Base-by-base conservation (phyloP, 2,113 vertebrate species). In the Macquaria ambigua region DNA sequence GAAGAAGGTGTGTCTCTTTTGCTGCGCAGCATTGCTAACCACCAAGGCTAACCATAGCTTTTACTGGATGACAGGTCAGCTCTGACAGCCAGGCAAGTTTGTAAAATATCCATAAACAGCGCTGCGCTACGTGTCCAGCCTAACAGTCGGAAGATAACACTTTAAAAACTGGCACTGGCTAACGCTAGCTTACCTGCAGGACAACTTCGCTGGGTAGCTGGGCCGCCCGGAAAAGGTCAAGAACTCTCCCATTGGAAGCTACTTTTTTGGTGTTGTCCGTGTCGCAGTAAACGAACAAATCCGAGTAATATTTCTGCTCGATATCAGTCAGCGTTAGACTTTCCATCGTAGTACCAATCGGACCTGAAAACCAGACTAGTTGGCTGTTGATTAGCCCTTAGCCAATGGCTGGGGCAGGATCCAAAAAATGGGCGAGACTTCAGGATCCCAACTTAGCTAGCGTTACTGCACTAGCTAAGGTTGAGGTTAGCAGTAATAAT, bases 251-350 rank as follows among this genome's bases (percentile, higher is more conserved):
- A 87, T 97, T 97, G 90, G 97, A 97, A 77, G 97, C 97, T 94
- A 98, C 97, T 96, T 99, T 99, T 93, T 99, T 98, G 88, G 97
- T 97, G 96, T 97, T 98, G 92, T 99, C 98, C 87, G 97, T 97
- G 96, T 99, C 98, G 96, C 98, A 99, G 96, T 98, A 98, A 48
- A 96, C 93, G 95, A 99, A 99, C 91, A 99, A 94, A 74, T 99
- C 98, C 92, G 97, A 98, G 92, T 98, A 99, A 87, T 98, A 99
- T 90, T 97, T 98, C 96, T 99, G 98, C 95, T 99, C 98, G 81
- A 97, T 96, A 80, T 99, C 98, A 90, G 94, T 99, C 92, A 99
- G 92, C 92, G 98, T 98, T 91, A 98, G 96, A 94, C 97, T 97
- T 95, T 99, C 98, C 98, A 99, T 99, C 73, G 86, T 95, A 71